phyloP scores from a whole-genome alignment of 23 tunicate genomes.

The Trididemnum nubilum region DNA sequence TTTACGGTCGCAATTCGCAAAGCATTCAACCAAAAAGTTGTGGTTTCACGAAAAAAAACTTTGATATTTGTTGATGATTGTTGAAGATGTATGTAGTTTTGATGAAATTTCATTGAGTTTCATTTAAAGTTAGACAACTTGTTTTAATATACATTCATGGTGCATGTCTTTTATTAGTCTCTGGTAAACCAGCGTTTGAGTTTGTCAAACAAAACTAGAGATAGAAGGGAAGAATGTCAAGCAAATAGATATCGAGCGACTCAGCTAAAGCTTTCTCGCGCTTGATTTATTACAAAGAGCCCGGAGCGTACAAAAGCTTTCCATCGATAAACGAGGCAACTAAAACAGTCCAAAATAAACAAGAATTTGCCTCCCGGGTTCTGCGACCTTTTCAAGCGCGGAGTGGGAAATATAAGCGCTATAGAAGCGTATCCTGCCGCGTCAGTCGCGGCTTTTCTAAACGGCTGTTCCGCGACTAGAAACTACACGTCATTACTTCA shows the following conservation, averaged over 20 bases:
- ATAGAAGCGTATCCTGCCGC: constrained; percentile 54
- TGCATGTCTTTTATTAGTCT: constrained; percentile 7
- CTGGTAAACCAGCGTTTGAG: neutral
- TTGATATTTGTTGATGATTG: too few relatives aligned
- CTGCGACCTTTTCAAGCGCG: constrained; percentile 70
- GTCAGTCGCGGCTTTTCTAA: constrained; percentile 62
- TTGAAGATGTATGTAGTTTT: too few relatives aligned
- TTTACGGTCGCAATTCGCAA: too few relatives aligned
- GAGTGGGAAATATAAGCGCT: constrained; percentile 75
- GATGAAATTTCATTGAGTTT: too few relatives aligned
- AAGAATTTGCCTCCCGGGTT: constrained; percentile 82
- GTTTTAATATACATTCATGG: too few relatives aligned
- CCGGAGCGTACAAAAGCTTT: constrained; percentile 53
- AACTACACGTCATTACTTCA: constrained; percentile 57
- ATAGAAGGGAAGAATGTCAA: neutral
- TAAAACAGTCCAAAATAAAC: constrained; percentile 77
- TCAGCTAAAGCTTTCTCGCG: constrained; percentile 13
- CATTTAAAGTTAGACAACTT: too few relatives aligned
- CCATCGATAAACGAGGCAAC: constrained; percentile 55
- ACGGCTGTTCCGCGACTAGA: constrained; percentile 66
- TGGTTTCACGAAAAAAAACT: too few relatives aligned
- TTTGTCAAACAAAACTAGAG: neutral
- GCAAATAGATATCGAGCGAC: constrained; percentile 36
- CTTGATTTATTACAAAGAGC: constrained; percentile 68
- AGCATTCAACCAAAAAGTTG: too few relatives aligned